Conservation (phyloP, 2,797 vertebrate genomes). For the Bradypodion pumilum region DNA sequence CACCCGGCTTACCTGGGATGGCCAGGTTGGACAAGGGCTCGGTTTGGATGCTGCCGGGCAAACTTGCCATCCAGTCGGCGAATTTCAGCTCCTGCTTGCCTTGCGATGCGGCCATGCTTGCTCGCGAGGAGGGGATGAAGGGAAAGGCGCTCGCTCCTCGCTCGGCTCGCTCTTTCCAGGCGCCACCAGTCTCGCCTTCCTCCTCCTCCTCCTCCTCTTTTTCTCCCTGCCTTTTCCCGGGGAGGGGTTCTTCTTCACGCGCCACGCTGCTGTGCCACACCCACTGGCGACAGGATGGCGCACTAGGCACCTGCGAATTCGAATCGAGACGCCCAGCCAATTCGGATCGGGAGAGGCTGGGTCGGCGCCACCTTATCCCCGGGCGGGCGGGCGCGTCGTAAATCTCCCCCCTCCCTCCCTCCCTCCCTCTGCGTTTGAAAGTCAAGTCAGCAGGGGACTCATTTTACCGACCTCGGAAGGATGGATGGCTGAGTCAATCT, state of each 20-base stretch:
- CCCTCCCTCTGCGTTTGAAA: background rate
- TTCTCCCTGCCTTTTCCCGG: constrained; percentile 42
- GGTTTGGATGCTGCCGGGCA: constrained; percentile 89
- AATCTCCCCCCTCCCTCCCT: too few species aligned
- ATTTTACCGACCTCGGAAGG: too few species aligned
- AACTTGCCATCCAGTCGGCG: constrained; percentile 95
- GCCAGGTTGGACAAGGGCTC: constrained; percentile 92
- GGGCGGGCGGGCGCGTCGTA: background rate
- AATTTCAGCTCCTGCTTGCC: constrained; percentile 88
- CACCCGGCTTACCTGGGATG: constrained; percentile 87
- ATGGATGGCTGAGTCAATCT: too few species aligned
- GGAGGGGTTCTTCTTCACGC: constrained; percentile 58
- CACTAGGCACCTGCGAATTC: constrained; percentile 68
- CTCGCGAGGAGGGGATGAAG: background rate
- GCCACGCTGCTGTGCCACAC: constrained; percentile 78
- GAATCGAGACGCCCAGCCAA: constrained; percentile 55
- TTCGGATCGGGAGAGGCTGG: too few species aligned
- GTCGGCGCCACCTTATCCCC: too few species aligned
- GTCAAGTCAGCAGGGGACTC: too few species aligned
- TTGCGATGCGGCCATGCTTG: constrained; percentile 92
- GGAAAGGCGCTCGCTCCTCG: background rate
- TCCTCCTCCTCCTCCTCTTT: background rate
- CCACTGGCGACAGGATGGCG: constrained; percentile 74
- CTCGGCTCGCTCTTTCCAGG: constrained; percentile 41
- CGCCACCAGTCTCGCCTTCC: constrained; percentile 43